Base-by-base conservation (phyloP, 2,888 invertebrate species). In the Meliscaeva auricollis region DNA sequence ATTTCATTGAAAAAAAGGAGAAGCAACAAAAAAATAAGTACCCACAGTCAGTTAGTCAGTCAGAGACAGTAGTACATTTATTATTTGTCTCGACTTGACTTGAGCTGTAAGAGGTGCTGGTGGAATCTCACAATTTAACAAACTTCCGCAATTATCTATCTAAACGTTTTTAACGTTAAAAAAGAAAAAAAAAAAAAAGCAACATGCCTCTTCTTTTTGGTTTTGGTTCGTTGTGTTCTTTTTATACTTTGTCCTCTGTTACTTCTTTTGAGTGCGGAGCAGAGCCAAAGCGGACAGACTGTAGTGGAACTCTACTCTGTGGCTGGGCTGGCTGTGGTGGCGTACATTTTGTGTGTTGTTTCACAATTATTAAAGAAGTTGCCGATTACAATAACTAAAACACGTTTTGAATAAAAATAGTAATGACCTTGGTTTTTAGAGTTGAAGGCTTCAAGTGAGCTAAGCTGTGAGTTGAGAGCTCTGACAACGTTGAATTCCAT, bases 321-420 rank as follows among this genome's bases (percentile, higher is more conserved):
- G 38, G 11, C 38, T 38, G 9, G 35, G 35, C 8, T 38, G 9
- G 35, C 48, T 35, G 64, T 64, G 5, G 50, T 15, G 17, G 7
- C 48, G 35, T 68, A 66, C 32, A 44, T 74, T 50, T 62, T 64
- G 15, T 64, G 7, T 38, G 38, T 38, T 26, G 26, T 72, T 72
- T 38, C 56, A 26, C 17, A 35, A 52, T 46, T 41, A 73, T 64
- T 64, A 26, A 69, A 69, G 26, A 46, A 60, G 17, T 73, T 20
- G 26, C 46, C 72, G 60, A 78, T 84, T 84, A 79, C 79, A 84
- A 64, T 68, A 32, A 84, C 68, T 70, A 48, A 70, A 84, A 84
- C 80, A 84, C 66, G 80, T 80, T 80, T 84, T 72, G 66, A 72
- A 72, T 72, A 72, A 76, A 72, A 76, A 72, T 84, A 83, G 73